Percentiles rank a stretch among this genome's conserved stretches.
Conservation (phyloP, 2,113 vertebrate genomes). For the Psittacula cyanocephala region DNA sequence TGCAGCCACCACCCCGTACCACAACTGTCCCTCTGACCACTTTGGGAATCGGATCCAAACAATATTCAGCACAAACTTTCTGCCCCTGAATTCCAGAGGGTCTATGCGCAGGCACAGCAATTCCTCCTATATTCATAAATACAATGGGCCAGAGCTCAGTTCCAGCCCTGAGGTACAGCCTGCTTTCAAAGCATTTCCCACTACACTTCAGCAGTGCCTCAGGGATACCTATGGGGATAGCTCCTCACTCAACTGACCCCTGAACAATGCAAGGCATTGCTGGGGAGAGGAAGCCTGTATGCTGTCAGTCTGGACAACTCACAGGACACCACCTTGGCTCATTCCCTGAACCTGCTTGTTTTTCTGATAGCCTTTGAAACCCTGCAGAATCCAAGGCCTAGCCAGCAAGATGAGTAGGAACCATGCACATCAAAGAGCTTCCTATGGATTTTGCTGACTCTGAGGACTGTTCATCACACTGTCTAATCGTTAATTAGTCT, state of each 20-base stretch:
- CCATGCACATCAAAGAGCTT: not conserved
- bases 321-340: not conserved
- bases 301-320: not conserved
- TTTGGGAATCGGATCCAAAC: not conserved
- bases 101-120: not conserved
- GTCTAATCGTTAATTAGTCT: not conserved
- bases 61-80: not conserved
- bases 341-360: not conserved
- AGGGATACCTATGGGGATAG: not conserved
- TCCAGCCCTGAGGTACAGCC: not conserved
- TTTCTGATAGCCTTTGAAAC: not conserved
- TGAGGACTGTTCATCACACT: not conserved
- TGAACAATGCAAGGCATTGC: rapidly evolving
- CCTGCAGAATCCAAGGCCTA: not conserved
- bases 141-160: not conserved
- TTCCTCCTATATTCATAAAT: not conserved
- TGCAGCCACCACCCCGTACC: not conserved
- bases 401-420: not conserved
- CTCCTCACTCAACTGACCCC: rapidly evolving
- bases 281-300: not conserved
- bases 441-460: not conserved
- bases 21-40: not conserved
- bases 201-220: not conserved
- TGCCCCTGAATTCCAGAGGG: not conserved
- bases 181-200: not conserved